Percentiles rank a stretch among this genome's conserved stretches.
Conservation (phyloP, 2,888 invertebrate genomes). For the Drosophila seclusa region DNA sequence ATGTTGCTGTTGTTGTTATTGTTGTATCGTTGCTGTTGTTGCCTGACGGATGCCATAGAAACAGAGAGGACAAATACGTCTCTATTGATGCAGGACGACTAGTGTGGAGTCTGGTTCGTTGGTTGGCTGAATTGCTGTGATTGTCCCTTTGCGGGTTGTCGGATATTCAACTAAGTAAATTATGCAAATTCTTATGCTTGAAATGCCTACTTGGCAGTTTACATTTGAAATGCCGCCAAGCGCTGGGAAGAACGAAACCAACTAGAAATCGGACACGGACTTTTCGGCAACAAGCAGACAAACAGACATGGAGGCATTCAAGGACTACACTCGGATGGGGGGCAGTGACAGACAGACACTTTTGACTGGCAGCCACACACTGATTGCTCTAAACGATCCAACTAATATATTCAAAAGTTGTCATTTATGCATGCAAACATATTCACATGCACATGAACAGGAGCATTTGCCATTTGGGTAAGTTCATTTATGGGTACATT, state of each 20-base stretch:
- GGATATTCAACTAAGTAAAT: conserved; percentile 70
- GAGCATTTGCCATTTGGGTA: conserved; percentile 26
- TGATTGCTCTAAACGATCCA: conserved; percentile 71
- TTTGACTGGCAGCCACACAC: conserved; percentile 62
- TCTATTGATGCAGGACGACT: conserved; percentile 41
- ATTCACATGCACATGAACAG: conserved; percentile 46
- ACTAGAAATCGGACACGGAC: conserved; percentile 44
- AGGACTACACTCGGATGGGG: conserved; percentile 3
- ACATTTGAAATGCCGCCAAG: conserved; percentile 56
- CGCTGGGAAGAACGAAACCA: conserved; percentile 34
- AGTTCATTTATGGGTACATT: conserved; percentile 62
- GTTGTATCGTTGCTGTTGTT: conserved; percentile 17
- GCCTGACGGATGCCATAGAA: conserved; percentile 23
- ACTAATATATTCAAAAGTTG: conserved; percentile 73
- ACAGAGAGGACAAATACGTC: conserved; percentile 41
- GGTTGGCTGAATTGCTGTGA: conserved; percentile 18
- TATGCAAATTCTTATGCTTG: conserved; percentile 69
- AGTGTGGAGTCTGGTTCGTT: conserved; percentile 1
- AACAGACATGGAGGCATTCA: conserved; percentile 15
- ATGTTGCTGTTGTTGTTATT: conserved; percentile 12
- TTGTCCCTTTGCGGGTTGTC: conserved; percentile 64
- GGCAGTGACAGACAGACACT: conserved; percentile 24
- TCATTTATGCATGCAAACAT: conserved; percentile 63
- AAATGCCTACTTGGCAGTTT: conserved; percentile 75
- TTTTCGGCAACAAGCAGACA: conserved; percentile 16